Conservation (phyloP, 2,113 vertebrate genomes). For the Eudyptes chrysolophus region DNA sequence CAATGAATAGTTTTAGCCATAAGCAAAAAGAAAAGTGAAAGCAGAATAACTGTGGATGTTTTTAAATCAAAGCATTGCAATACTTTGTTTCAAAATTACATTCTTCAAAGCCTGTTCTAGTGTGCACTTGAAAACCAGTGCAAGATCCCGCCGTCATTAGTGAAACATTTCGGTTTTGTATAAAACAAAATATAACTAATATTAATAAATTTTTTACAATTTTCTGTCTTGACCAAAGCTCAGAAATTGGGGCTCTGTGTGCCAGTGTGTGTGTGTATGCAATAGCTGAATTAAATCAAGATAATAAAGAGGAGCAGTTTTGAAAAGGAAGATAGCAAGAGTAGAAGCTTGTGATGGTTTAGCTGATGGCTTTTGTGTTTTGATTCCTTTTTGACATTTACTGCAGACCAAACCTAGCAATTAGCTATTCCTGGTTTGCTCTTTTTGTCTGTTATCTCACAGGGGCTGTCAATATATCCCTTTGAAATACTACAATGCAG, state of each 20-base stretch:
- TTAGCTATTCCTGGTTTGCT: background rate
- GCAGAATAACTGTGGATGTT: background rate
- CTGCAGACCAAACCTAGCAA: background rate
- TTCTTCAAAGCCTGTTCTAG: background rate
- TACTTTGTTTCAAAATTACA: background rate
- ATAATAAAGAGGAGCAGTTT: background rate
- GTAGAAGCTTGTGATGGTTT: background rate
- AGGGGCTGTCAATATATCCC: background rate
- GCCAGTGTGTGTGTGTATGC: too few relatives aligned
- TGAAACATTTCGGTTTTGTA: background rate
- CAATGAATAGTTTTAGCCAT: background rate
- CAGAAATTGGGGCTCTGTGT: background rate
- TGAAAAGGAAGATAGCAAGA: background rate
- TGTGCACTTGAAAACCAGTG: background rate
- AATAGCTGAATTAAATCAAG: background rate
- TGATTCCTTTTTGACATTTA: slow-evolving; percentile 17
- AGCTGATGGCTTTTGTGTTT: background rate
- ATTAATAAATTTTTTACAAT: background rate
- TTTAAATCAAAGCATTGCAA: background rate
- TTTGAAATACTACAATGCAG: background rate
- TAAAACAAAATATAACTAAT: background rate
- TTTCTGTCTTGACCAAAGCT: background rate
- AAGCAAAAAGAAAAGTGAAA: background rate
- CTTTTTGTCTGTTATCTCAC: background rate
- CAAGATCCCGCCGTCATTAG: accelerated